Percentiles rank a stretch among this genome's conserved stretches.
These are phyloP conservation scores for Calameuta pallipes DNA, from an alignment of 2,888 invertebrate genomes.

Conservation along the genomic window DNA sequence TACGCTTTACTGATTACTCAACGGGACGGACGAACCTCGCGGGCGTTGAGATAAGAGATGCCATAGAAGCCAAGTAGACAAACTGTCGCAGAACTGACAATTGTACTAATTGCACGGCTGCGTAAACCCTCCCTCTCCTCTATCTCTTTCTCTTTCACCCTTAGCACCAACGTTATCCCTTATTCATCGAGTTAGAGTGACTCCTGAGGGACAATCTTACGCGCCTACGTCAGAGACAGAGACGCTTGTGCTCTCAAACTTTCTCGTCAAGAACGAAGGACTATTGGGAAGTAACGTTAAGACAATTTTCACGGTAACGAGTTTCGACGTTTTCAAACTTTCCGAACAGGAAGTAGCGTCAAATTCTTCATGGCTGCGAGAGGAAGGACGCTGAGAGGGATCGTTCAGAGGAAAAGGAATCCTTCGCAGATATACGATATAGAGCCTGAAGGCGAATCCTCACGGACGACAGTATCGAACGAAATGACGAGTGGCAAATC, in stretches of 20 bases:
- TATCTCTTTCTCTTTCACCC: conserved; percentile 19
- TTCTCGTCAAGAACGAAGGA: neutral
- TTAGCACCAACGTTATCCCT: neutral
- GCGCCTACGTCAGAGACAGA: neutral
- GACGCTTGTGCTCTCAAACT: neutral
- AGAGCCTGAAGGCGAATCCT: neutral
- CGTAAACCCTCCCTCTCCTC: conserved; percentile 26
- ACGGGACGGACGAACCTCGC: conserved; percentile 32
- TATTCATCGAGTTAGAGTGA: neutral
- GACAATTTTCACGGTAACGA: neutral
- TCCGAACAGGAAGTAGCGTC: neutral
- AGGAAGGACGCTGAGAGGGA: neutral
- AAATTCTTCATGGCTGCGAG: neutral
- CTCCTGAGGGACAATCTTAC: neutral
- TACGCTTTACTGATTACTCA: conserved; percentile 47
- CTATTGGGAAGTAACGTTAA: neutral
- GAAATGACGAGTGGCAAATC: conserved; percentile 2
- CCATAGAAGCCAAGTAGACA: conserved; percentile 29
- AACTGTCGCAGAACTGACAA: conserved; percentile 46
- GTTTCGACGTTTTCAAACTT: neutral
- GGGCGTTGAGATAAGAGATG: conserved; percentile 44
- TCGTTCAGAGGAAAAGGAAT: neutral
- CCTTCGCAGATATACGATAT: neutral
- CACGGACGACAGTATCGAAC: neutral
- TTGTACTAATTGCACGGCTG: conserved; percentile 53